phyloP scores from a whole-genome alignment of 1,140 invertebrate genomes.

The Drosophila tristis region DNA sequence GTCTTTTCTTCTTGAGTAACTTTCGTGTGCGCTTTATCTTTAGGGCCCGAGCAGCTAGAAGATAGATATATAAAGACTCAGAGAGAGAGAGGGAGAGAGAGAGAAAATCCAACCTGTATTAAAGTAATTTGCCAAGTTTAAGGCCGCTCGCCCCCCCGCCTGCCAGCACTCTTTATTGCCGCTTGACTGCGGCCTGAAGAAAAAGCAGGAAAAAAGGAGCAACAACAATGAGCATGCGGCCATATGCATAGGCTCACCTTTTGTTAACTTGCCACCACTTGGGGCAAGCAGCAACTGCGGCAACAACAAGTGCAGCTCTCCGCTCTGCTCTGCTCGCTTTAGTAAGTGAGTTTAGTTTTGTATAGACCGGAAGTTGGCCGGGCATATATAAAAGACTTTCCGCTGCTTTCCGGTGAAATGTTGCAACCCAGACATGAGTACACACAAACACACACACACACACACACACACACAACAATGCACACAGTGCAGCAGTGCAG shows the following conservation, averaged over 20 bases:
- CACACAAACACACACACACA: conserved; percentile 38
- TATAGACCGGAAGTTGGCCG: conserved; percentile 70
- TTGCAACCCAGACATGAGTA: conserved; percentile 69
- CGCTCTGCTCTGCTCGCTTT: not conserved
- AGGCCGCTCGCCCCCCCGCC: conserved; percentile 29
- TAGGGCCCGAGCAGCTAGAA: conserved; percentile 9
- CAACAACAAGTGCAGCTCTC: conserved; percentile 4
- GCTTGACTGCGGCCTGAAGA: conserved; percentile 43
- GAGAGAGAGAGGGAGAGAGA: not conserved
- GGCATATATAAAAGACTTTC: conserved; percentile 77
- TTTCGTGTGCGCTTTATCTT: conserved; percentile 49
- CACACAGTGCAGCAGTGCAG: conserved; percentile 42
- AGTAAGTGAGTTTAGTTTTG: conserved; percentile 60
- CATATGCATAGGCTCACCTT: conserved; percentile 68
- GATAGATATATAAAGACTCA: not conserved
- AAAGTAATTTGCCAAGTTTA: conserved; percentile 63
- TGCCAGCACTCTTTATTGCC: conserved; percentile 46
- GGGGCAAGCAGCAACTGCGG: conserved; percentile 18
- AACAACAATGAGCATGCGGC: conserved; percentile 40
- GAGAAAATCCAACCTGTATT: conserved; percentile 8
- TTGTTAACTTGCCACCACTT: conserved; percentile 65
- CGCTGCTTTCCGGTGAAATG: conserved; percentile 77
- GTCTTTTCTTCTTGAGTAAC: conserved; percentile 50
- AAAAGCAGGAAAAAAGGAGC: not conserved
- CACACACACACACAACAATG: conserved; percentile 50